Evolutionary conservation across 1,140 invertebrate species (phyloP), one percentile per base, ranked within the genome.

Genomic region (Phortica variegata): DNA sequence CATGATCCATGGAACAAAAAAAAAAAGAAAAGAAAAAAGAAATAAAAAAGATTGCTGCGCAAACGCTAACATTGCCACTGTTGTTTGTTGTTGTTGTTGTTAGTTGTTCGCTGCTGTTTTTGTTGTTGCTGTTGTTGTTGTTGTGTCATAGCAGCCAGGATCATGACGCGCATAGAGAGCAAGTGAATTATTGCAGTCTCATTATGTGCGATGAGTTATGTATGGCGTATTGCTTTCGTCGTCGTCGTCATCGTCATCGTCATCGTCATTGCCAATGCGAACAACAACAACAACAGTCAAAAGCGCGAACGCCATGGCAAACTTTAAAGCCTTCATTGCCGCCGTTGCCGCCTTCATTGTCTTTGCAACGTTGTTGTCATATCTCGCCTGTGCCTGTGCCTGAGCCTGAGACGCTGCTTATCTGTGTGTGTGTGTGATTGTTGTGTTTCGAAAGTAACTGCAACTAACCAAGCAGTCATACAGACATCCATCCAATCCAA

Each of bases 161-260:
- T 52, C 51, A 54, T 54, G 55, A 57, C 59, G 65, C 58, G 65
- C 65, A 68, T 69, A 60, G 52, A 61, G 65, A 69, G 65, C 65
- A 69, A 65, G 71, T 73, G 70, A 73, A 73, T 73, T 73, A 73
- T 73, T 73, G 61, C 70, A 73, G 70, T 73, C 70, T 73, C 70
- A 73, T 73, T 73, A 73, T 73, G 70, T 73, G 70, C 70, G 70
- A 73, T 73, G 70, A 73, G 70, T 73, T 73, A 73, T 73, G 70
- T 73, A 57, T 73, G 62, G 60, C 59, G 70, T 73, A 73, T 73
- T 70, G 71, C 70, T 73, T 70, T 73, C 63, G 63, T 68, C 63
- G 63, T 68, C 63, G 56, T 68, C 62, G 63, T 66, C 63, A 66
- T 53, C 54, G 53, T 56, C 54, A 51, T 56, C 54, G 49, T 56